Percentiles rank a stretch among this genome's conserved stretches.
These are phyloP conservation scores for Synchiropus splendidus DNA, from an alignment of 2,113 vertebrate species.

Conservation along the genomic window DNA sequence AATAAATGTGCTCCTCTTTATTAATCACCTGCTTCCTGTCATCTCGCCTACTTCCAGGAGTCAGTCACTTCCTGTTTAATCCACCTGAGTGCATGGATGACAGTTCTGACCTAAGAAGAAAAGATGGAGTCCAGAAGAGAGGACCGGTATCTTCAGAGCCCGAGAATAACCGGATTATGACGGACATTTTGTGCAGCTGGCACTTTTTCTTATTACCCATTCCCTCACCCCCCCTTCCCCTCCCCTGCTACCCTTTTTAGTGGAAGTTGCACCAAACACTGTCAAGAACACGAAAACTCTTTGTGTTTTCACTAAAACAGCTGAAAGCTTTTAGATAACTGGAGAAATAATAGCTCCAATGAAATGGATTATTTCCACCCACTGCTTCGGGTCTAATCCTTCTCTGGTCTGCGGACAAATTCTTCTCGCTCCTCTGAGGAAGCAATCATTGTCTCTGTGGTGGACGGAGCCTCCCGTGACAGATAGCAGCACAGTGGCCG, in stretches of 20 bases:
- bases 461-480: constrained; percentile 25
- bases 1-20: constrained; percentile 19
- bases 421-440: constrained; percentile 11
- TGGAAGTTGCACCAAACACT: constrained; percentile 42
- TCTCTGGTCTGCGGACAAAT: background rate
- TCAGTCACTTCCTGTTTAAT: constrained; percentile 52
- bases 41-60: constrained; percentile 50
- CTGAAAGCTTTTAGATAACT: constrained; percentile 6
- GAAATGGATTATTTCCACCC: constrained; percentile 3
- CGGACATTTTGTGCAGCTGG: constrained; percentile 57
- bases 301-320: constrained; percentile 11
- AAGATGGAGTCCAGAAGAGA: constrained; percentile 57
- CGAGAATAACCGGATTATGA: constrained; percentile 62
- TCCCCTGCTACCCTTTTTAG: constrained; percentile 44
- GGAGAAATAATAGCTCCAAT: background rate
- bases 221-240: constrained; percentile 22
- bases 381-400: background rate
- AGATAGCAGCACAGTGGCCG: constrained; percentile 44
- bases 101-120: constrained; percentile 67
- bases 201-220: constrained; percentile 54
- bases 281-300: constrained; percentile 25
- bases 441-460: constrained; percentile 46
- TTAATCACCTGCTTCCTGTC: constrained; percentile 39
- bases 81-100: constrained; percentile 66
- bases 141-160: constrained; percentile 56